These are phyloP conservation scores for Enoplosus armatus DNA, from an alignment of 2,797 vertebrate species.

Conservation along the genomic window DNA sequence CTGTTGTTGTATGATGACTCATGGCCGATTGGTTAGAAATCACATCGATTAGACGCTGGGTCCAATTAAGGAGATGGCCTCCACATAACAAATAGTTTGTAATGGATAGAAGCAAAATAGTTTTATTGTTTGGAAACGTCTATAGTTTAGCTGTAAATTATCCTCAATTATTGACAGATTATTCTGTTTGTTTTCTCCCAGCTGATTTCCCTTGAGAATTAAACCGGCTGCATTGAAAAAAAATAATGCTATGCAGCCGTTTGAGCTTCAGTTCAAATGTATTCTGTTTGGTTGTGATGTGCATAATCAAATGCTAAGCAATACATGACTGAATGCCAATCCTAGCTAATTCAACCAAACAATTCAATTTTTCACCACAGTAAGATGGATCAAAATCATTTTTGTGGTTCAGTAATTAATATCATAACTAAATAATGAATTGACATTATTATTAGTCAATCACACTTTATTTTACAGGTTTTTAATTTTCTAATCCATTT, in stretches of 20 bases:
- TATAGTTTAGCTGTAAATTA: slow-evolving; percentile 73
- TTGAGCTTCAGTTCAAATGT: slow-evolving; percentile 57
- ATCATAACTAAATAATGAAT: neutral
- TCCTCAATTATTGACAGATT: slow-evolving; percentile 77
- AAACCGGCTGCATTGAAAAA: slow-evolving; percentile 34
- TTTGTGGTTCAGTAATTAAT: slow-evolving; percentile 3
- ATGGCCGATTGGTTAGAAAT: slow-evolving; percentile 71
- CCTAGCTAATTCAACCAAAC: slow-evolving; percentile 42
- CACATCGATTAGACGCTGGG: slow-evolving; percentile 74
- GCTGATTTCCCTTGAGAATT: slow-evolving; percentile 76
- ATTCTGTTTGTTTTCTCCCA: slow-evolving; percentile 64
- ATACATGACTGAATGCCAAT: slow-evolving; percentile 37
- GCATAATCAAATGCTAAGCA: slow-evolving; percentile 52
- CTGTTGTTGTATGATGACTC: slow-evolving; percentile 76
- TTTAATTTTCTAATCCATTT: neutral
- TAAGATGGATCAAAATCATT: slow-evolving; percentile 1
- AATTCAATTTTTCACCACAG: slow-evolving; percentile 21
- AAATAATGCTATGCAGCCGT: slow-evolving; percentile 37
- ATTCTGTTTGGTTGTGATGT: slow-evolving; percentile 41
- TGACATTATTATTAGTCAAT: neutral
- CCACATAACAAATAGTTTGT: slow-evolving; percentile 67
- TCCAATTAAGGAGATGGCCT: slow-evolving; percentile 73
- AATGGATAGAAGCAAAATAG: slow-evolving; percentile 61
- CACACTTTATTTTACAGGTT: slow-evolving; percentile 1
- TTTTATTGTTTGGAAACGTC: slow-evolving; percentile 71